Evolutionary conservation across 2,888 invertebrate species (phyloP).

Genomic region (Unio delphinus): DNA sequence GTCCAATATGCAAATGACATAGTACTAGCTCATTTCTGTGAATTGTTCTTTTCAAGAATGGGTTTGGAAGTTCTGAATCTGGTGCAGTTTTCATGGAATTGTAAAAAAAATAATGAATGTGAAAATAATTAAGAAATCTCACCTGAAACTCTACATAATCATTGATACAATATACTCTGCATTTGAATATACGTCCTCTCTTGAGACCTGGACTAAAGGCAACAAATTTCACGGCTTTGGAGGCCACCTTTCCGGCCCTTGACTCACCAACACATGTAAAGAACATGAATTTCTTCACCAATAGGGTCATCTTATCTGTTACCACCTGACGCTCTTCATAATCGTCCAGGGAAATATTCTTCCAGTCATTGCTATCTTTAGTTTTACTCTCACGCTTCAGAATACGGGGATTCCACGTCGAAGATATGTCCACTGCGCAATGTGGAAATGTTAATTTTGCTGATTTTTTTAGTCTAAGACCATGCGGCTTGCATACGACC

Average conservation of each 20-base stretch:
- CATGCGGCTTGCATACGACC: conserved; percentile 41
- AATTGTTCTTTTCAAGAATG: too few species aligned
- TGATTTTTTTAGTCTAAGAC: conserved; percentile 27
- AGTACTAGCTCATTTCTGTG: too few species aligned
- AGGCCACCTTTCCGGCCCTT: conserved; percentile 22
- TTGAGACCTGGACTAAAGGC: conserved; percentile 36
- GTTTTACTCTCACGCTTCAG: conserved; percentile 26
- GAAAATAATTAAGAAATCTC: conserved; percentile 3
- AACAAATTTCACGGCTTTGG: conserved; percentile 41
- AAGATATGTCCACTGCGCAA: conserved; percentile 28
- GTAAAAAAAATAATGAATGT: too few species aligned
- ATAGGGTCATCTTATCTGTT: conserved; percentile 16
- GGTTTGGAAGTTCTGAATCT: too few species aligned
- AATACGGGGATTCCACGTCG: conserved; percentile 32
- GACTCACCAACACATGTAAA: conserved; percentile 38
- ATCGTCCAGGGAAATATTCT: conserved; percentile 21
- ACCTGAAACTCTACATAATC: conserved; percentile 41
- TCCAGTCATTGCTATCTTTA: conserved; percentile 23
- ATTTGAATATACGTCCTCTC: conserved; percentile 28
- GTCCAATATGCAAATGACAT: too few species aligned
- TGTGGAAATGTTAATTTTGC: conserved; percentile 43
- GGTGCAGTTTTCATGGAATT: too few species aligned
- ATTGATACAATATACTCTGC: conserved; percentile 41
- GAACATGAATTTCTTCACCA: conserved; percentile 40
- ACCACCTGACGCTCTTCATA: conserved; percentile 17